Evolutionary conservation across 2,888 invertebrate species (phyloP).

Genomic region (Trichacis sp.): DNA sequence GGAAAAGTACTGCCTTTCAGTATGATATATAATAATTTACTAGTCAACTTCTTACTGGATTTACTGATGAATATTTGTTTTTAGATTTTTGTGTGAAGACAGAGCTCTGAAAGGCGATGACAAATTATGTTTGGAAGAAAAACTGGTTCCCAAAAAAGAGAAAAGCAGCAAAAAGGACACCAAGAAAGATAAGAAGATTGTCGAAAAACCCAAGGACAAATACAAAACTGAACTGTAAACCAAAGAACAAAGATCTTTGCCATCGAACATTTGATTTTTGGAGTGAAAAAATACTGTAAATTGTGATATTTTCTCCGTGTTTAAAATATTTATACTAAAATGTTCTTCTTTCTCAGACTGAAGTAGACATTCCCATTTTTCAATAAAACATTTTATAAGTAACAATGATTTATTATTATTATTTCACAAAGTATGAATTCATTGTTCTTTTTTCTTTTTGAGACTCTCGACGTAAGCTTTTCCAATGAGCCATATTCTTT

Average conservation of each 20-base stretch:
- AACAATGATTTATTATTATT: neutral
- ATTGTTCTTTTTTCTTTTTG: conserved; percentile 47
- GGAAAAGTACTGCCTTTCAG: too few relatives aligned
- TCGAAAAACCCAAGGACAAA: conserved; percentile 47
- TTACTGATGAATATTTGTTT: conserved; percentile 10
- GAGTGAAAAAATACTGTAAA: too few relatives aligned
- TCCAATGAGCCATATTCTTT: conserved; percentile 68
- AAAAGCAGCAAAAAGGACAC: conserved; percentile 65
- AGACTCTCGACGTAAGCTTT: conserved; percentile 36
- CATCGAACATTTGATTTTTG: too few relatives aligned
- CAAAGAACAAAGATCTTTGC: too few relatives aligned
- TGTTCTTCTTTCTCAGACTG: too few relatives aligned
- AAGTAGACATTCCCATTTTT: neutral
- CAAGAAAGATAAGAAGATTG: conserved; percentile 27
- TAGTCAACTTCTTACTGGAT: too few relatives aligned
- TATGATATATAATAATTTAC: too few relatives aligned
- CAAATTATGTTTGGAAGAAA: conserved; percentile 77
- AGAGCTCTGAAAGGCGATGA: conserved; percentile 80
- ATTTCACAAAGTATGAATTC: conserved; percentile 16
- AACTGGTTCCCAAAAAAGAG: conserved; percentile 51
- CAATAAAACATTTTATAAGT: conserved; percentile 1
- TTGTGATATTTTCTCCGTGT: neutral
- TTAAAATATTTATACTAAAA: too few relatives aligned
- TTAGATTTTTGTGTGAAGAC: conserved; percentile 82
- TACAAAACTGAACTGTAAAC: conserved; percentile 21